Percentiles rank a stretch among this genome's conserved stretches.
Evolutionary conservation across 2,888 invertebrate species (phyloP).

Genomic region (Cephus spinipes): DNA sequence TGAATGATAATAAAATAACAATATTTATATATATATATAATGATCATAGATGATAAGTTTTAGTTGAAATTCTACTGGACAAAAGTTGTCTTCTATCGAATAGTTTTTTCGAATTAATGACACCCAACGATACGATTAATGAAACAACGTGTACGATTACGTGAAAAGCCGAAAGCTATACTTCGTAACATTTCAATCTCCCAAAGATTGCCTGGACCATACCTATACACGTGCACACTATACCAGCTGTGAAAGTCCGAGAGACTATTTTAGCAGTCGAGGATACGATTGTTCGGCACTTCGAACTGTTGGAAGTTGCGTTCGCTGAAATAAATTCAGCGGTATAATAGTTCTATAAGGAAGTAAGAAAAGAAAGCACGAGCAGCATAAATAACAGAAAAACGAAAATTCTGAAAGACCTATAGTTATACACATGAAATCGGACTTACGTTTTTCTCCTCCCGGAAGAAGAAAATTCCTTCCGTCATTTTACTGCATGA

Average conservation of each 20-base stretch:
- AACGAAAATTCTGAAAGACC: background rate
- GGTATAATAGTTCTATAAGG: background rate
- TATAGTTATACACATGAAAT: background rate
- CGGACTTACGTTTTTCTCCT: background rate
- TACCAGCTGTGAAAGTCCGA: background rate
- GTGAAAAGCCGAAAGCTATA: no score
- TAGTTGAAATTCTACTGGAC: no score
- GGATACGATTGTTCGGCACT: background rate
- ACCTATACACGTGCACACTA: background rate
- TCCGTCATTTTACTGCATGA: background rate
- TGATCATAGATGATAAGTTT: no score
- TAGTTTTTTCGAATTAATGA: no score
- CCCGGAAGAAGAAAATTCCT: background rate
- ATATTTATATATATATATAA: no score
- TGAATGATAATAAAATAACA: no score
- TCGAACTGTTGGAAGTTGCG: background rate
- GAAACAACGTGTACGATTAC: no score
- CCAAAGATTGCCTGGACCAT: background rate
- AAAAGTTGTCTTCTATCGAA: no score
- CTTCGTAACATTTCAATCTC: background rate
- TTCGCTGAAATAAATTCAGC: background rate
- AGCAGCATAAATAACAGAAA: background rate
- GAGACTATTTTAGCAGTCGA: background rate
- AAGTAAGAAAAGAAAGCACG: background rate
- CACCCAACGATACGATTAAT: no score